A percentile compares a stretch with the other conserved stretches of the same genome.
Conservation (phyloP, 2,797 vertebrate genomes). For the Acridotheres tristis region DNA sequence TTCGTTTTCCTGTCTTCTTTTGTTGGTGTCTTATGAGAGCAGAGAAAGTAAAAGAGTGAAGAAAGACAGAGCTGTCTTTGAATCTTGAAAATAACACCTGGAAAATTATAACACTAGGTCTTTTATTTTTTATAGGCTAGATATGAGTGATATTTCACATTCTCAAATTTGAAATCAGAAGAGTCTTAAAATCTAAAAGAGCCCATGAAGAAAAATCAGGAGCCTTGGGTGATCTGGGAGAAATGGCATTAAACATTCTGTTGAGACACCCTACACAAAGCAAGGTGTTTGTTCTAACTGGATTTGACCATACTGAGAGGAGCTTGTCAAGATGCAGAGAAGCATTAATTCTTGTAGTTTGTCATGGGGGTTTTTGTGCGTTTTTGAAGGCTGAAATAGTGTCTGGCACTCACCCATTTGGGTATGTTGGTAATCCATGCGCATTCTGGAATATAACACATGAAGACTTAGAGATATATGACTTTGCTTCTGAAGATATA, state of each 20-base stretch:
- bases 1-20: neutral
- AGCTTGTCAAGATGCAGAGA: neutral
- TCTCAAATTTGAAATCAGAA: neutral
- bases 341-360: neutral
- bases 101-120: neutral
- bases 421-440: neutral
- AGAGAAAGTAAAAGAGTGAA: neutral
- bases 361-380: accelerated
- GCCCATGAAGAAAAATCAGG: neutral
- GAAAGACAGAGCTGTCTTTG: neutral
- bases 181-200: neutral
- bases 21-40: neutral
- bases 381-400: neutral
- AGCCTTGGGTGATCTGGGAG: neutral
- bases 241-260: neutral
- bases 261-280: neutral
- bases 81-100: neutral
- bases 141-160: neutral
- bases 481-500: neutral
- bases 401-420: neutral
- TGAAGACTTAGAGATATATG: neutral
- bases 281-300: neutral
- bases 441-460: neutral
- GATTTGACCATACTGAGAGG: neutral
- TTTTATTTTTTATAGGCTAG: neutral